Conservation (phyloP, 2,888 invertebrate genomes). For the Anarsia innoxiella region DNA sequence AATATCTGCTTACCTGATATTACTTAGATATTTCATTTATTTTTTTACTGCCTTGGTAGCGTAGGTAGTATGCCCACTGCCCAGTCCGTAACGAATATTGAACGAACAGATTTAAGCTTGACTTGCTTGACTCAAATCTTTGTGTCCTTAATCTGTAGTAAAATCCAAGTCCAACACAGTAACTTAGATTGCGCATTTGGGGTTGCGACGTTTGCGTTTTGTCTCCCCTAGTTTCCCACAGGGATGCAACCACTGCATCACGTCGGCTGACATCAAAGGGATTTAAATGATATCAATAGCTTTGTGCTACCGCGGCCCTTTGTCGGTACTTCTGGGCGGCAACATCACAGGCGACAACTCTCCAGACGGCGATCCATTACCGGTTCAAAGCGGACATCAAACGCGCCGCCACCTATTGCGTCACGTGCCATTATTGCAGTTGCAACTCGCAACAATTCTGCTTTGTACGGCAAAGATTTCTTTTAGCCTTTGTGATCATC, state of each 20-base stretch:
- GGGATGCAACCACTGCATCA: slow-evolving; percentile 36
- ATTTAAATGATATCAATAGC: slow-evolving; percentile 69
- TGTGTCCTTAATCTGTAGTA: too few species aligned
- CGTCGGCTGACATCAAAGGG: slow-evolving; percentile 56
- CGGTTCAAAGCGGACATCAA: slow-evolving; percentile 57
- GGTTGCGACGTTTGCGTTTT: slow-evolving; percentile 20
- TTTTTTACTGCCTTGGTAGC: too few species aligned
- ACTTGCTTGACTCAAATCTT: too few species aligned
- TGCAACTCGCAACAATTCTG: slow-evolving; percentile 15
- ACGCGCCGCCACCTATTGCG: slow-evolving; percentile 46
- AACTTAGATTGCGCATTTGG: slow-evolving; percentile 4
- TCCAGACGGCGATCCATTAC: slow-evolving; percentile 53
- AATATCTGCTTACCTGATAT: slow-evolving; percentile 15
- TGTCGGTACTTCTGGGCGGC: slow-evolving; percentile 54
- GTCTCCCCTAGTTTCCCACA: slow-evolving; percentile 30
- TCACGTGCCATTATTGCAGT: slow-evolving; percentile 50
- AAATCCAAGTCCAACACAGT: too few species aligned
- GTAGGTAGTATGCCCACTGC: too few species aligned
- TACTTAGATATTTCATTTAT: not conserved
- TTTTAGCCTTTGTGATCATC: slow-evolving; percentile 10
- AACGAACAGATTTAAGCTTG: too few species aligned
- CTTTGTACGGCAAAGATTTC: slow-evolving; percentile 14
- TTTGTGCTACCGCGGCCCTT: slow-evolving; percentile 63
- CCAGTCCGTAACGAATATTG: too few species aligned
- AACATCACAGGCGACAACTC: slow-evolving; percentile 47